Percentiles rank a stretch among this genome's conserved stretches.
Conservation (phyloP, 2,888 invertebrate genomes). For the Tinea semifulvella region DNA sequence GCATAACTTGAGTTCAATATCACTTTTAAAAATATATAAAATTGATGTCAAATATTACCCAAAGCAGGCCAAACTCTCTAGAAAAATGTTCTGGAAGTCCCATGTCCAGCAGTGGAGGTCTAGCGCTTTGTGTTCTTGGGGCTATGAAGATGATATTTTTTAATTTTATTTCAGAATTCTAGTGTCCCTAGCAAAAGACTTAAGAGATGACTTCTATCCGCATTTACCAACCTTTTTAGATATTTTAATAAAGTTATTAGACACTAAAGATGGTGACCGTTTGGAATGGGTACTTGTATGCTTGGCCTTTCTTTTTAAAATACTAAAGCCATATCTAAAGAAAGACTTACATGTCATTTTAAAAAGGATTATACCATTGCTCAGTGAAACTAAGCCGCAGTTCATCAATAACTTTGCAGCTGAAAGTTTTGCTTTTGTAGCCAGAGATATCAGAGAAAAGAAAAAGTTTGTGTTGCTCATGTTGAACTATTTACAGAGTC, state of each 20-base stretch:
- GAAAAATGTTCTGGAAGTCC: no score
- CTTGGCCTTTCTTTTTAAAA: slow-evolving; percentile 91
- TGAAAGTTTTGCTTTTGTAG: slow-evolving; percentile 95
- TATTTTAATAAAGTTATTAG: slow-evolving; percentile 74
- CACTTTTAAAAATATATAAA: no score
- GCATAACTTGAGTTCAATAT: no score
- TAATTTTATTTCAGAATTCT: slow-evolving; percentile 69
- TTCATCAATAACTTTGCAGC: slow-evolving; percentile 94
- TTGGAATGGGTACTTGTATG: slow-evolving; percentile 88
- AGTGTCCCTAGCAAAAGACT: slow-evolving; percentile 86
- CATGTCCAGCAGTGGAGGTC: no score
- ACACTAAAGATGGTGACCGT: slow-evolving; percentile 82
- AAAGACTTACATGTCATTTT: slow-evolving; percentile 81
- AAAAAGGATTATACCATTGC: slow-evolving; percentile 75
- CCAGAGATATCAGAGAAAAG: slow-evolving; percentile 86
- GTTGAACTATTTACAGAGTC: slow-evolving; percentile 70
- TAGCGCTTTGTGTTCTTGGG: no score
- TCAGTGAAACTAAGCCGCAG: slow-evolving; percentile 79
- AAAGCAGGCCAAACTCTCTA: no score
- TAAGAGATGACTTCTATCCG: slow-evolving; percentile 89
- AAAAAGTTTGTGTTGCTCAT: slow-evolving; percentile 76
- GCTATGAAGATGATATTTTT: no score
- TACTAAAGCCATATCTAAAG: slow-evolving; percentile 82
- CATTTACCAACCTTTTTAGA: slow-evolving; percentile 81
- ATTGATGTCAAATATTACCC: no score